Evolutionary conservation across 2,797 vertebrate genomes (phyloP).

Genomic region (Myoxocephalus aenaeus): DNA sequence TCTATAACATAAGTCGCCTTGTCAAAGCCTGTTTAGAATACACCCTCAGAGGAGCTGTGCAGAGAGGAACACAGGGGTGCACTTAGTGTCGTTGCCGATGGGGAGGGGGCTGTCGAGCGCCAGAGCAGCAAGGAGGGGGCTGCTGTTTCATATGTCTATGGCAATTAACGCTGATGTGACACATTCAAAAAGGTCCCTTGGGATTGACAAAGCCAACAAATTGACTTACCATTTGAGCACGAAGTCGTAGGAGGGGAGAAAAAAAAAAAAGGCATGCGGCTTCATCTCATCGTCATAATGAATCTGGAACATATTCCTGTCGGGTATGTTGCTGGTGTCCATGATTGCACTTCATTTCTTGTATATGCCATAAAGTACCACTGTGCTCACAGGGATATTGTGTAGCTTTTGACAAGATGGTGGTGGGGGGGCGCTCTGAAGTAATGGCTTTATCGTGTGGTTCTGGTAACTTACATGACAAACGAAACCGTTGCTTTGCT

Average conservation of each 20-base stretch:
- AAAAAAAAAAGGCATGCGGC: slow-evolving; percentile 36
- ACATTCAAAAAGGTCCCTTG: slow-evolving; percentile 74
- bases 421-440: slow-evolving; percentile 55
- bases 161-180: slow-evolving; percentile 84
- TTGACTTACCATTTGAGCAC: slow-evolving; percentile 78
- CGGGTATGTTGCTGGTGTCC: slow-evolving; percentile 49
- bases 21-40: slow-evolving; percentile 77
- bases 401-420: slow-evolving; percentile 72
- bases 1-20: slow-evolving; percentile 68
- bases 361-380: slow-evolving; percentile 70
- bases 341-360: slow-evolving; percentile 72
- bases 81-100: slow-evolving; percentile 77
- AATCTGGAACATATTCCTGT: slow-evolving; percentile 72
- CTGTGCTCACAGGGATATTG: slow-evolving; percentile 69
- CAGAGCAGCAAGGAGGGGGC: slow-evolving; percentile 60
- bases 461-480: slow-evolving; percentile 82
- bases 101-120: slow-evolving; percentile 60
- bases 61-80: slow-evolving; percentile 71
- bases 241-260: slow-evolving; percentile 48
- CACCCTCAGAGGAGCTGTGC: slow-evolving; percentile 66
- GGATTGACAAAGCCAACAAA: slow-evolving; percentile 81
- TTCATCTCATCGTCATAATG: slow-evolving; percentile 69
- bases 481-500: slow-evolving; percentile 75
- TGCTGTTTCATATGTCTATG: slow-evolving; percentile 76
- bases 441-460: slow-evolving; percentile 76